phyloP scores from a whole-genome alignment of 1,140 invertebrate genomes.

The Bombyx mandarina region DNA sequence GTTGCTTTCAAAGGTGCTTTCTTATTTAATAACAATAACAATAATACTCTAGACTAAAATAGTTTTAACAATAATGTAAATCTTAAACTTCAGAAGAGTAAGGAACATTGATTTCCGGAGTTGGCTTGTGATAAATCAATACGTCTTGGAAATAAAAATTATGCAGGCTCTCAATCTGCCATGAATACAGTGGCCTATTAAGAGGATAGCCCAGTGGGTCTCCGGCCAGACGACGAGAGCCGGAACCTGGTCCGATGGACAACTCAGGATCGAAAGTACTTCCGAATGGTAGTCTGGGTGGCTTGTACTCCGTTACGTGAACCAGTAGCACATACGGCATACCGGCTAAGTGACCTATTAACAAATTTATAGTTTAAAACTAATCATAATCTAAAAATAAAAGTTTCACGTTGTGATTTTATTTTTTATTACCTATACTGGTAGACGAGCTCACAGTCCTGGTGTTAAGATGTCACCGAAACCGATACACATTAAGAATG shows the following conservation, averaged over 20 bases:
- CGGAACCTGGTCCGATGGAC: constrained; percentile 49
- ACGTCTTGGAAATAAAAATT: constrained; percentile 75
- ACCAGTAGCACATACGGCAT: constrained; percentile 76
- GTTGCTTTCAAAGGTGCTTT: too few species aligned
- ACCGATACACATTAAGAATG: too few species aligned
- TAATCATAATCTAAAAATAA: too few species aligned
- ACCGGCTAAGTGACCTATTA: constrained; percentile 67
- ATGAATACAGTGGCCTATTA: constrained; percentile 73
- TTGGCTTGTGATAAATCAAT: constrained; percentile 74
- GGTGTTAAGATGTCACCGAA: too few species aligned
- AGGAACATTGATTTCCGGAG: constrained; percentile 53
- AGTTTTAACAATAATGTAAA: too few species aligned
- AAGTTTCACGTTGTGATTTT: too few species aligned
- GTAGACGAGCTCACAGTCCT: too few species aligned
- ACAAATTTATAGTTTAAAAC: not conserved
- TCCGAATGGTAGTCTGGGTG: constrained; percentile 26
- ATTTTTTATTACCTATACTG: too few species aligned
- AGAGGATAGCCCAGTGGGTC: constrained; percentile 76
- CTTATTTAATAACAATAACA: too few species aligned
- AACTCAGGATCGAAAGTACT: constrained; percentile 25
- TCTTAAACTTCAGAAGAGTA: constrained; percentile 8
- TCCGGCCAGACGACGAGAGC: constrained; percentile 48
- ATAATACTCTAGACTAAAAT: too few species aligned
- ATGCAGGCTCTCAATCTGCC: constrained; percentile 71
- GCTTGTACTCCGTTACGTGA: constrained; percentile 69